Evolutionary conservation across 2,888 invertebrate species (phyloP).

Genomic region (Orchesellides sinensis): DNA sequence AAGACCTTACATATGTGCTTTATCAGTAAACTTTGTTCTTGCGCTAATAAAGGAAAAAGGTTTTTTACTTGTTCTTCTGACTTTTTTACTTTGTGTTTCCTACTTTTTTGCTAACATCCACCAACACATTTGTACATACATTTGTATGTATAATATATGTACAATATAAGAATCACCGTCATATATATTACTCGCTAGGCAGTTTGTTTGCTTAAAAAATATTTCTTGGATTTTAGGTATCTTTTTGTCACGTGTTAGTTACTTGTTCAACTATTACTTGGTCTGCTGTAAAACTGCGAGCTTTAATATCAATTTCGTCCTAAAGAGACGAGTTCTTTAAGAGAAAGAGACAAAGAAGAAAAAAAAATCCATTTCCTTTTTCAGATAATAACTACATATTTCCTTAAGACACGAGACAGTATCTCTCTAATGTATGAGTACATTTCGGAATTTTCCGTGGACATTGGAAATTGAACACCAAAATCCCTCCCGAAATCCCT

Average conservation of each 20-base stretch:
- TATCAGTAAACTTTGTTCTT: conserved; percentile 36
- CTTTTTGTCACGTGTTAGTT: background rate
- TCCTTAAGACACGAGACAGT: too few species aligned
- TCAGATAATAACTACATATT: too few species aligned
- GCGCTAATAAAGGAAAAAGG: conserved; percentile 29
- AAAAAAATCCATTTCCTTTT: conserved; percentile 36
- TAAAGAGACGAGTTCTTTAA: too few species aligned
- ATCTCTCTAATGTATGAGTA: too few species aligned
- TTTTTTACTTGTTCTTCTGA: conserved; percentile 20
- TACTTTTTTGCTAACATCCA: conserved; percentile 7
- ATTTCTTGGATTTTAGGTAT: too few species aligned
- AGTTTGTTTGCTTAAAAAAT: too few species aligned
- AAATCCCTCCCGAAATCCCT: too few species aligned
- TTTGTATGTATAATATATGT: too few species aligned
- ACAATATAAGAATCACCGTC: too few species aligned
- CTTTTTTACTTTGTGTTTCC: background rate
- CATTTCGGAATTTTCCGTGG: too few species aligned
- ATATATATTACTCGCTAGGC: too few species aligned
- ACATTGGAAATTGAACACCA: too few species aligned
- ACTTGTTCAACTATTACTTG: background rate
- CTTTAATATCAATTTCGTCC: conserved; percentile 6
- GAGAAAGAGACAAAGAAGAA: conserved; percentile 8
- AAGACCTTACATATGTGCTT: conserved; percentile 22
- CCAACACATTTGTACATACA: background rate
- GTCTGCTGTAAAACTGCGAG: background rate